Evolutionary conservation across 2,113 vertebrate genomes (phyloP), one percentile per base, ranked within the genome.

Genomic region (Casuarius casuarius): DNA sequence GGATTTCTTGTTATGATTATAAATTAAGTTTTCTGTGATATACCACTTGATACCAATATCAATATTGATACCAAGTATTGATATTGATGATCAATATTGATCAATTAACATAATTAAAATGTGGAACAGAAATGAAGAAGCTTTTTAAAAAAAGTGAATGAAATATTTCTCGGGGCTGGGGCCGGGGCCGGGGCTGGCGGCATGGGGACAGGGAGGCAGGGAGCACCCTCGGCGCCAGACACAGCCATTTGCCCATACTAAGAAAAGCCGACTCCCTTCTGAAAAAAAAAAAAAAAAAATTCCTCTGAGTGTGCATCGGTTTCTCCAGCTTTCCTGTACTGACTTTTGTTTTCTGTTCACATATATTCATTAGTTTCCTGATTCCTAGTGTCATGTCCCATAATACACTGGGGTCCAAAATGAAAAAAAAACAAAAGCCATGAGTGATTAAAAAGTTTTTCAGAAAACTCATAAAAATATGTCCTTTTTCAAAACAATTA

Each of bases 261-360:
- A 15, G 44, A 46, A 16, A 46, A 16, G 44, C 16, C 5, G 14
- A 4, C 44, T 14, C 16, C 44, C 42, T 42, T 42, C 42, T 42
- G 38, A 42, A 38, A 38, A 38, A 38, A 38, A 38, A 38, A n/a
- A n/a, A n/a, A n/a, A n/a, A n/a, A n/a, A n/a, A n/a, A n/a, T 38
- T 42, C 42, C 42, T 42, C 42, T 4, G 5, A 87, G 44, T 4
- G 16, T 20, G 21, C 0, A 1, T 58, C 12, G 25, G 5, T 42
- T 86, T 52, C 42, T 89, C 33, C 17, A 46, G 6, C 6, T 67
- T 78, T 23, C 14, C 25, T 74, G 3, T 49, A 17, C 12, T 66
- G 40, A 7, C 7, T 48, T 61, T 76, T 68, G 21, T 66, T n/a
- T 46, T n/a, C 46, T 23, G 33, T 25, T 22, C 33, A n/a, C 33